Evolutionary conservation across 2,797 vertebrate genomes (phyloP).

Genomic region (Picus viridis): DNA sequence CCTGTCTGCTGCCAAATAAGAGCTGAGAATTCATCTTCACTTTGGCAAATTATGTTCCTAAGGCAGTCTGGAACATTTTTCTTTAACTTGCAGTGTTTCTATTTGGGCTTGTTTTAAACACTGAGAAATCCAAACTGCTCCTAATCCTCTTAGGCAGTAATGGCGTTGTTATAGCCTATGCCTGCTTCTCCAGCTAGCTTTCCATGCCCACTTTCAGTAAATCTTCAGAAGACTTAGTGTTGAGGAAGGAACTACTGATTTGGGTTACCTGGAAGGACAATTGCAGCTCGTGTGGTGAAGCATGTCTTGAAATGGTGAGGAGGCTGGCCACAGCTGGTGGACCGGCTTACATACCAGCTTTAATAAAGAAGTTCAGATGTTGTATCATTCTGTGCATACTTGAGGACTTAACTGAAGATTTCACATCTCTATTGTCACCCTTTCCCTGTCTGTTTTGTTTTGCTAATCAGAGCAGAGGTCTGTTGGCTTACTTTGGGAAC

Average conservation of each 20-base stretch:
- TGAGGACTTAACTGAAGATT: not conserved
- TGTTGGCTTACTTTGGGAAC: slow-evolving; percentile 94
- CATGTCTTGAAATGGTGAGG: not conserved
- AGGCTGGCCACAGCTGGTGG: not conserved
- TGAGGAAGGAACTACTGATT: not conserved
- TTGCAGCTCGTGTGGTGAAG: not conserved
- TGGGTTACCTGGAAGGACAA: not conserved
- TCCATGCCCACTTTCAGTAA: not conserved
- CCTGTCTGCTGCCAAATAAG: not conserved
- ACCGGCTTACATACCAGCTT: not conserved
- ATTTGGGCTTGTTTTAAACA: not conserved
- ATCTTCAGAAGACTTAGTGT: not conserved
- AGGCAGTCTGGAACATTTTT: not conserved
- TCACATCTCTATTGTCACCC: not conserved
- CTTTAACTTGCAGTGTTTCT: not conserved
- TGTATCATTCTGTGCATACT: not conserved
- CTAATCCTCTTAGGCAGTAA: not conserved
- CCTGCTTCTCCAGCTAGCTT: not conserved
- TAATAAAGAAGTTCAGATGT: not conserved
- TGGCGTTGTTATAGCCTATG: not conserved
- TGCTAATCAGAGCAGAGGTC: slow-evolving; percentile 85
- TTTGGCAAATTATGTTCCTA: not conserved
- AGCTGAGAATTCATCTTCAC: not conserved
- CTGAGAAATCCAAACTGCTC: not conserved
- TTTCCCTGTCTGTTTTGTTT: slow-evolving; percentile 21